Evolutionary conservation across 2,888 invertebrate species (phyloP).

Genomic region (Trissonchulus sp.): DNA sequence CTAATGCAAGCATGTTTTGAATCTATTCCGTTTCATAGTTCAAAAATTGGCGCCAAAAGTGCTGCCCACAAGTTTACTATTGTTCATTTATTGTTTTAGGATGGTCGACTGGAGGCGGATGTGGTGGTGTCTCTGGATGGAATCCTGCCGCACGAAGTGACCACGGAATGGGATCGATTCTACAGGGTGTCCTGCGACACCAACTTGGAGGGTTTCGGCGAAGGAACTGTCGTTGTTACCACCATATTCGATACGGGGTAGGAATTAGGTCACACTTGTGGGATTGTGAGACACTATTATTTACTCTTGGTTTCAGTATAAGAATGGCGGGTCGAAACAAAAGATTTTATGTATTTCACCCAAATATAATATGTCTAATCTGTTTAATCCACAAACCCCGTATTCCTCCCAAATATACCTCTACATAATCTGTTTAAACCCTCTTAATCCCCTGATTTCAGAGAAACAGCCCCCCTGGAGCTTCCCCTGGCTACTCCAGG

Average conservation of each 20-base stretch:
- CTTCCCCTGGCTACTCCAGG: constrained; percentile 48
- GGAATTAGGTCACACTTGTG: too few relatives aligned
- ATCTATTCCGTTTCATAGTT: too few relatives aligned
- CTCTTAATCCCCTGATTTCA: too few relatives aligned
- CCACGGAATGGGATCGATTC: constrained; percentile 53
- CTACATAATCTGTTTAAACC: too few relatives aligned
- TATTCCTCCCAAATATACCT: too few relatives aligned
- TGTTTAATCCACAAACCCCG: too few relatives aligned
- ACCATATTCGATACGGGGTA: constrained; percentile 50
- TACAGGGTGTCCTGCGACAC: constrained; percentile 51
- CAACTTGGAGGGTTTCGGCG: constrained; percentile 49
- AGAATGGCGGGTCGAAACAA: too few relatives aligned
- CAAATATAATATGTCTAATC: constrained; percentile 36
- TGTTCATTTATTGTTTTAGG: constrained; percentile 37
- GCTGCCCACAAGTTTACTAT: too few relatives aligned
- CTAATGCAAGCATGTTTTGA: too few relatives aligned
- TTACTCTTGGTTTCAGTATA: too few relatives aligned
- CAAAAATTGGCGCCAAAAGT: too few relatives aligned
- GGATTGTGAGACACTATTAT: too few relatives aligned
- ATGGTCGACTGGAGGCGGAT: constrained; percentile 51
- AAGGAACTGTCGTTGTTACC: constrained; percentile 51
- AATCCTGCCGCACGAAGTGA: constrained; percentile 51
- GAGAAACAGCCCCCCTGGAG: constrained; percentile 21
- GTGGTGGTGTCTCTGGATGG: constrained; percentile 52
- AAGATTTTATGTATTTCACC: constrained; percentile 12